Evolutionary conservation across 2,113 vertebrate species (phyloP).

Genomic region (Nerophis lumbriciformis): DNA sequence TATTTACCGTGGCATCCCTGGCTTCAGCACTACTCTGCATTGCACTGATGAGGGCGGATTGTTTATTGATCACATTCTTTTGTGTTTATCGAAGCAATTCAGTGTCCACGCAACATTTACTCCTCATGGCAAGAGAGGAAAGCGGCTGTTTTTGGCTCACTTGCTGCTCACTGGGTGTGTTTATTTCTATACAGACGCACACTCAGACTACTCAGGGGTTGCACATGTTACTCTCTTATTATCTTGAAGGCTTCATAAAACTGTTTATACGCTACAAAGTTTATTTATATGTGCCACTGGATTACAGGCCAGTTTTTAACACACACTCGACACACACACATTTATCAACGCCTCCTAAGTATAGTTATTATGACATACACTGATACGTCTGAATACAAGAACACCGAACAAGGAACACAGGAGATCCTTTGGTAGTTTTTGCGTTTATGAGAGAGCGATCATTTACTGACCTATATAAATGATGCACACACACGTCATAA

Average conservation of each 20-base stretch:
- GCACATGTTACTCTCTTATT: conserved; percentile 65
- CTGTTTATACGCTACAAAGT: conserved; percentile 74
- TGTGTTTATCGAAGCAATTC: conserved; percentile 54
- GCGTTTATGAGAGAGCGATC: conserved; percentile 39
- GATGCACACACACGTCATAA: conserved; percentile 18
- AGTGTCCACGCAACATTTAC: conserved; percentile 52
- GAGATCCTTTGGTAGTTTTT: conserved; percentile 79
- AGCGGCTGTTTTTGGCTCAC: conserved; percentile 63
- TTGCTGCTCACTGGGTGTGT: conserved; percentile 23
- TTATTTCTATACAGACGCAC: conserved; percentile 26
- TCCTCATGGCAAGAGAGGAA: conserved; percentile 51
- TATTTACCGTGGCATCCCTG: conserved; percentile 14
- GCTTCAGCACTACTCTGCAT: conserved; percentile 25
- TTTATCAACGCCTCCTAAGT: conserved; percentile 12
- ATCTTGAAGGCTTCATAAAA: conserved; percentile 71
- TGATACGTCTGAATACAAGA: conserved; percentile 47
- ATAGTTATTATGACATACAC: conserved; percentile 35
- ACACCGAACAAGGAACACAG: conserved; percentile 73
- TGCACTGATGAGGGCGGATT: conserved; percentile 35
- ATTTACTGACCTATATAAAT: conserved; percentile 2
- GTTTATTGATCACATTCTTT: conserved; percentile 60
- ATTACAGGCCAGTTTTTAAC: conserved; percentile 71
- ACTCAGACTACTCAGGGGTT: conserved; percentile 27
- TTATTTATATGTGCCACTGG: conserved; percentile 72
- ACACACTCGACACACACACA: conserved; percentile 17